Evolutionary conservation across 2,888 invertebrate genomes (phyloP).

Genomic region (Notocelia uddmanniana): DNA sequence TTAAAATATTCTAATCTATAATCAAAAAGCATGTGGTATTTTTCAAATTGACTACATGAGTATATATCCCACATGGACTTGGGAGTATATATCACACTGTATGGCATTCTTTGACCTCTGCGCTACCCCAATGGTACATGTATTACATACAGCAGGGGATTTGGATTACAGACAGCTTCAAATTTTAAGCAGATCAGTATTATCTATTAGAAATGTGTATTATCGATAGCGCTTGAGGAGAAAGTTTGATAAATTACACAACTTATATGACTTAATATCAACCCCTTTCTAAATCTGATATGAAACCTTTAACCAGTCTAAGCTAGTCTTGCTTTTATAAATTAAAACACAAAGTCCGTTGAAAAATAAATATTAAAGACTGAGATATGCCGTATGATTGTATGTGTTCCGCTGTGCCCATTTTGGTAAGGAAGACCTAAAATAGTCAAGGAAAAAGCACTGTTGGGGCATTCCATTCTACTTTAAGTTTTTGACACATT

Average conservation of each 20-base stretch:
- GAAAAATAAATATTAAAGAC: background rate
- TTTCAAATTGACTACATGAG: background rate
- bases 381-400: too few relatives aligned
- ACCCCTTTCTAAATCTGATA: slow-evolving; percentile 39
- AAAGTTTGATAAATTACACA: slow-evolving; percentile 44
- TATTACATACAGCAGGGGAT: too few relatives aligned
- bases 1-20: too few relatives aligned
- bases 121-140: too few relatives aligned
- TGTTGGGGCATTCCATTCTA: too few relatives aligned
- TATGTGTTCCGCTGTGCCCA: too few relatives aligned
- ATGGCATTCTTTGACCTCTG: too few relatives aligned
- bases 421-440: too few relatives aligned
- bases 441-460: too few relatives aligned
- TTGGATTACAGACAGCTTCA: background rate
- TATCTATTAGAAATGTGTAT: slow-evolving; percentile 10
- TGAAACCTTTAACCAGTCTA: background rate
- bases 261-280: slow-evolving; percentile 34
- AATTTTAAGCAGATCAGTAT: background rate
- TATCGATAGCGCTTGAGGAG: slow-evolving; percentile 35
- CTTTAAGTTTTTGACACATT: too few relatives aligned
- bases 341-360: background rate
- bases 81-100: too few relatives aligned
- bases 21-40: background rate
- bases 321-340: background rate
- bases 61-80: too few relatives aligned